A percentile compares a stretch with the other conserved stretches of the same genome.
These are phyloP conservation scores for Dryococelus australis DNA, from an alignment of 2,888 invertebrate genomes.

Conservation along the genomic window DNA sequence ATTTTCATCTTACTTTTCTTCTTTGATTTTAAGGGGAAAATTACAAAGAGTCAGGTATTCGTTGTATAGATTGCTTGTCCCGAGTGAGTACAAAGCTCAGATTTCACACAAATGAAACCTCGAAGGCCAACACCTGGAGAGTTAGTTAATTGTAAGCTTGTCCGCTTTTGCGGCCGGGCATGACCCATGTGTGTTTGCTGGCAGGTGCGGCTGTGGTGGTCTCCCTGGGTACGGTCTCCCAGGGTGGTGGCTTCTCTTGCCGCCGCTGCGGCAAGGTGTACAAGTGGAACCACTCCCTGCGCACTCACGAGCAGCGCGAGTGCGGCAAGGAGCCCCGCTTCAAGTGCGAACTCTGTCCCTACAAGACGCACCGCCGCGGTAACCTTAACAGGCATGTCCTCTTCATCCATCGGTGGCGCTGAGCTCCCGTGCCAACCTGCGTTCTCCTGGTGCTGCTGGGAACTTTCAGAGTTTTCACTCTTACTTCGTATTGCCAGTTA, in stretches of 20 bases:
- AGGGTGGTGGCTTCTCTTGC: constrained; percentile 30
- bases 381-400: constrained; percentile 42
- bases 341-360: constrained; percentile 39
- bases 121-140: not conserved
- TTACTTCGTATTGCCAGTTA: too few species aligned
- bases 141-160: too few species aligned
- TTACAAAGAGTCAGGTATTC: not conserved
- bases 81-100: too few species aligned
- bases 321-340: constrained; percentile 46
- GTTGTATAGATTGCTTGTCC: not conserved
- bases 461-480: too few species aligned
- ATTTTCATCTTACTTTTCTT: not conserved
- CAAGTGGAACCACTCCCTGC: constrained; percentile 47
- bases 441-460: too few species aligned
- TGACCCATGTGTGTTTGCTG: not conserved
- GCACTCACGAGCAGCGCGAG: constrained; percentile 45
- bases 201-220: not conserved
- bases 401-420: not conserved
- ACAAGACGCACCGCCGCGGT: constrained; percentile 44
- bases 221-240: not conserved
- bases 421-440: not conserved
- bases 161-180: not conserved
- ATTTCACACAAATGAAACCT: not conserved
- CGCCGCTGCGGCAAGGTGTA: constrained; percentile 44
- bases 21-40: not conserved